Evolutionary conservation across 2,113 vertebrate species (phyloP), one percentile per base, ranked within the genome.

Genomic region (Pampusana beccarii): DNA sequence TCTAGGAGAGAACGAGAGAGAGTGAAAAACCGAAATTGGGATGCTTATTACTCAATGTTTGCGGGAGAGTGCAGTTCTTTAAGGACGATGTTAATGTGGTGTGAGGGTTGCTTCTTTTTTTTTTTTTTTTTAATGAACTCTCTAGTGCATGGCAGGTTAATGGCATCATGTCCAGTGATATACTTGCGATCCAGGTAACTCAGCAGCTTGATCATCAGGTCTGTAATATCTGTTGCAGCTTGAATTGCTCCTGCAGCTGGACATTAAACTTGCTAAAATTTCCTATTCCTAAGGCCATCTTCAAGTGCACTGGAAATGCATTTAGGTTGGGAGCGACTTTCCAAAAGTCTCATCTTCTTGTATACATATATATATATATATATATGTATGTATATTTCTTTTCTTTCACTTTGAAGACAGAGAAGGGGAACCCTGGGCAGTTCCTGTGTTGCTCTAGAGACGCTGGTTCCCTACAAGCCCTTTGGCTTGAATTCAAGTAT

Each of bases 41-140:
- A 60, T 3, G 4, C 53, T 90, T 89, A 88, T 77, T 92, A 80
- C 66, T 94, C 92, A 80, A 66, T 86, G 44, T 78, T 92, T 90
- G 79, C 51, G 42, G 36, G 64, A 65, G 69, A 54, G 54, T 40
- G 60, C 91, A 65, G 81, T 77, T 93, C 93, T 81, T 90, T 97
- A 67, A 88, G 67, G 71, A 51, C 0, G 1, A 17, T 48, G 57
- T 80, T 94, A 94, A 81, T 75, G 75, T 0, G 0, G 29, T 70
- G 28, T 60, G 67, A 94, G 87, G 64, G 60, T 64, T 90, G 67
- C 77, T 38, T n/a, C n/a, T n/a, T n/a, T n/a, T n/a, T n/a, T n/a
- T 84, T 91, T 92, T 40, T 42, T 42, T 42, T 44, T 44, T 87
- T 81, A 69, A 67, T 84, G 72, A 71, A 82, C 72, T 69, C 40